phyloP scores from a whole-genome alignment of 2,113 vertebrate genomes.

The Dipodomys merriami region DNA sequence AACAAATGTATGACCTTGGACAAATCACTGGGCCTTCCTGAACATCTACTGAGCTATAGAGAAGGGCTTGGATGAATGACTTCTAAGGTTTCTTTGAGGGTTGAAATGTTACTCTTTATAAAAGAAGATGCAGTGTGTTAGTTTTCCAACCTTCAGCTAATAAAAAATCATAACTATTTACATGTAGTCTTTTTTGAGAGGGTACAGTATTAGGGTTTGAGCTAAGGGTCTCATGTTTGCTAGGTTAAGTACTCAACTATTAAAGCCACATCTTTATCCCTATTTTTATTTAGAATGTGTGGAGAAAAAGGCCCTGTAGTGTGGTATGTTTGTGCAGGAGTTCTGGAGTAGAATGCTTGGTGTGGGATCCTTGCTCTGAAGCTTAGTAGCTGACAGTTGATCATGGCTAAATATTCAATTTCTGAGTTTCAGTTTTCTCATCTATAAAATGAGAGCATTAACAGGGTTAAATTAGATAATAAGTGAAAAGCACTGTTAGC shows the following conservation, averaged over 20 bases:
- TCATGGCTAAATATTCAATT: neutral
- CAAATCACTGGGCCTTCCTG: neutral
- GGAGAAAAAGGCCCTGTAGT: neutral
- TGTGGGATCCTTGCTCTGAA: neutral
- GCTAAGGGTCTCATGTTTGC: too few species aligned
- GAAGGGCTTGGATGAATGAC: neutral
- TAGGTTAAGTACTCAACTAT: too few species aligned
- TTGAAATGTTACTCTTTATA: slow-evolving; percentile 32
- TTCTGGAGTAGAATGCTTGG: neutral
- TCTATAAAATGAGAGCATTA: neutral
- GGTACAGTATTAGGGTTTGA: too few species aligned
- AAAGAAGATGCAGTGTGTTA: slow-evolving; percentile 29
- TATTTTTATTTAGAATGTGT: neutral
- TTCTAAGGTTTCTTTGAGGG: neutral
- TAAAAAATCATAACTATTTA: neutral
- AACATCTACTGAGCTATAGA: neutral
- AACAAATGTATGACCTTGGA: slow-evolving; percentile 18
- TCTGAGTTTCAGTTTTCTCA: slow-evolving; percentile 25
- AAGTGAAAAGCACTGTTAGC: neutral
- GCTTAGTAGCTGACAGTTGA: neutral
- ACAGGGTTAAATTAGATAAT: neutral
- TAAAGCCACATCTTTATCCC: too few species aligned
- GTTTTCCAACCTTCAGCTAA: slow-evolving; percentile 16
- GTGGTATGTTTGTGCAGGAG: neutral
- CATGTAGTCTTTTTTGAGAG: neutral